A percentile compares a stretch with the other conserved stretches of the same genome.
Conservation (phyloP, 92 coral and sea anemone species). For the Parazoanthus darwini region DNA sequence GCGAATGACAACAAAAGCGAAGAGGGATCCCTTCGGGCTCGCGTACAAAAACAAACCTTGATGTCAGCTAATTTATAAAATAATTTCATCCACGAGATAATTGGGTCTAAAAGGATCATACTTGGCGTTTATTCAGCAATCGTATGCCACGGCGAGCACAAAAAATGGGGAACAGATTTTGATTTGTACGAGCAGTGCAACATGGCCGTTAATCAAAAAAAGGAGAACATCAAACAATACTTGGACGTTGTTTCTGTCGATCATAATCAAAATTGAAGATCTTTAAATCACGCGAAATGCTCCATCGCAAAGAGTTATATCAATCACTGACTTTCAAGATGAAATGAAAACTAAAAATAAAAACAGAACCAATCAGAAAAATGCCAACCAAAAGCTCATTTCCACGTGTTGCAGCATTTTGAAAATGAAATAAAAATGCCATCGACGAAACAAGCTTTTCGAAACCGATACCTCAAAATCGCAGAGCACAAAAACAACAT, state of each 20-base stretch:
- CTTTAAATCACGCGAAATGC: conserved; percentile 35
- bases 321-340: conserved; percentile 24
- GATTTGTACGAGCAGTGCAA: conserved; percentile 11
- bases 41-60: conserved; percentile 18
- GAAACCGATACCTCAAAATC: not conserved
- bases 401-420: conserved; percentile 30
- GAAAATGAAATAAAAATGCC: not conserved
- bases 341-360: conserved; percentile 22
- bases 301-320: conserved; percentile 27
- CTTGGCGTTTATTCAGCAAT: not conserved
- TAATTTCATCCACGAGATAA: conserved; percentile 13
- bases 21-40: conserved; percentile 16
- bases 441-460: not conserved
- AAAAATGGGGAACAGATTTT: conserved; percentile 20
- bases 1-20: conserved; percentile 26
- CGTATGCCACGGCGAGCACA: not conserved
- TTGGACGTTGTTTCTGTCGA: conserved; percentile 36
- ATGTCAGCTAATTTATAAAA: conserved; percentile 19
- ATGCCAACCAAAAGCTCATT: not conserved
- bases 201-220: conserved; percentile 31
- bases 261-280: conserved; percentile 39
- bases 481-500: not conserved
- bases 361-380: not conserved
- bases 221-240: conserved; percentile 16
- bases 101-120: conserved; percentile 13